Evolutionary conservation across 2,113 vertebrate genomes (phyloP).

Genomic region (Myotis davidii): DNA sequence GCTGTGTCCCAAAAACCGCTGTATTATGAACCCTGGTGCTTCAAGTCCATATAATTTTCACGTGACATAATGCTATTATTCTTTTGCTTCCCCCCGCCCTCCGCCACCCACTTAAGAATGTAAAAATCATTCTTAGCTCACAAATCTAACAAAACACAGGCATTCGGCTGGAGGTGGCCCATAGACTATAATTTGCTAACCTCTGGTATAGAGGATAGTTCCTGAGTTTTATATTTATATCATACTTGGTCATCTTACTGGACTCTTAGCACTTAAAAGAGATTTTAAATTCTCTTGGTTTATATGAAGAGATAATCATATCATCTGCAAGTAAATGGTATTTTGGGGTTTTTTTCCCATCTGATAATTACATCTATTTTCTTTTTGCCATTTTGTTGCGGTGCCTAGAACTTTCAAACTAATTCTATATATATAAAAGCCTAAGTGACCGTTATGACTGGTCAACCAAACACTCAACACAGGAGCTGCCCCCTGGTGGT

Average conservation of each 20-base stretch:
- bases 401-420: neutral
- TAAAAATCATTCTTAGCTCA: neutral
- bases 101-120: constrained; percentile 3
- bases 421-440: neutral
- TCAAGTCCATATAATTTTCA: neutral
- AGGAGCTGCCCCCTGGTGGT: no score
- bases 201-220: neutral
- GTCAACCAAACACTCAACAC: no score
- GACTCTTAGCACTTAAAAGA: neutral
- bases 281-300: constrained; percentile 8
- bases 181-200: neutral
- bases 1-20: neutral
- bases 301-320: neutral
- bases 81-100: neutral
- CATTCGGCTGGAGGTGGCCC: neutral
- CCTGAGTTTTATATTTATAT: neutral
- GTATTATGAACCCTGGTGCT: neutral
- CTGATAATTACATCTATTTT: neutral
- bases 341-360: neutral
- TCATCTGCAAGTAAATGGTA: neutral
- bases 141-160: neutral
- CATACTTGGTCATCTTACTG: neutral
- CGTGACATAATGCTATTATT: neutral
- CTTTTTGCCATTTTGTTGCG: neutral
- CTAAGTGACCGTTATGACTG: no score